Evolutionary conservation across 2,888 invertebrate species (phyloP).

Genomic region (Drosophila ustulata): DNA sequence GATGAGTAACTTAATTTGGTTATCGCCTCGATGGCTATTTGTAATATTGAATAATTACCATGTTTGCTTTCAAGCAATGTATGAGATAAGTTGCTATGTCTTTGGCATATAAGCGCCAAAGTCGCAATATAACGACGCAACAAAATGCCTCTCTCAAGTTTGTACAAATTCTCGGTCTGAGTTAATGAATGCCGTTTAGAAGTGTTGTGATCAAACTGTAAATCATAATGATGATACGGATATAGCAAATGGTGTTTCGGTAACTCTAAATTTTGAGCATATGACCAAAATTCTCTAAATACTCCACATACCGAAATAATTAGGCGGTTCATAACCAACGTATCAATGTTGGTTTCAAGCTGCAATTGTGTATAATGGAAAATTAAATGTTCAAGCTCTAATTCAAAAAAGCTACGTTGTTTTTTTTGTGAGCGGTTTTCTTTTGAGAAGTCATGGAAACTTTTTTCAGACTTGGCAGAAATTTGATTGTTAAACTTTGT

Average conservation of each 20-base stretch:
- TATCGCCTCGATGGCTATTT: constrained; percentile 77
- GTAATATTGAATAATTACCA: constrained; percentile 72
- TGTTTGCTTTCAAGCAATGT: constrained; percentile 64
- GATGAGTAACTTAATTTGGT: constrained; percentile 78
- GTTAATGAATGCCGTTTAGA: constrained; percentile 45
- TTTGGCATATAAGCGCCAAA: constrained; percentile 72
- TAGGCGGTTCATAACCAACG: constrained; percentile 23
- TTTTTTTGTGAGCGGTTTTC: constrained; percentile 56
- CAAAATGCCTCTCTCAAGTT: constrained; percentile 71
- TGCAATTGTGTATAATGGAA: constrained; percentile 74
- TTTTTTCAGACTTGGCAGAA: background rate
- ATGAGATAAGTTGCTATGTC: constrained; percentile 52
- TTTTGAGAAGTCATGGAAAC: constrained; percentile 58
- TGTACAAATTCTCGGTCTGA: constrained; percentile 66
- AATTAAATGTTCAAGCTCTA: constrained; percentile 77
- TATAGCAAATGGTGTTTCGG: constrained; percentile 73
- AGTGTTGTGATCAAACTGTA: constrained; percentile 47
- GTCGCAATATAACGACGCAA: constrained; percentile 80
- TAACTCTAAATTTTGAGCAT: constrained; percentile 77
- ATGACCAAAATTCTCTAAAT: constrained; percentile 80
- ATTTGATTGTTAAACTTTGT: background rate
- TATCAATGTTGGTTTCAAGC: constrained; percentile 22
- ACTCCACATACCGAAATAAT: constrained; percentile 71
- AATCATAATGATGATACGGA: constrained; percentile 71
- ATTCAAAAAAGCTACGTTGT: constrained; percentile 73